Evolutionary conservation across 2,797 vertebrate genomes (phyloP), one percentile per base, ranked within the genome.

Genomic region (Melanotaenia parkinsoni): DNA sequence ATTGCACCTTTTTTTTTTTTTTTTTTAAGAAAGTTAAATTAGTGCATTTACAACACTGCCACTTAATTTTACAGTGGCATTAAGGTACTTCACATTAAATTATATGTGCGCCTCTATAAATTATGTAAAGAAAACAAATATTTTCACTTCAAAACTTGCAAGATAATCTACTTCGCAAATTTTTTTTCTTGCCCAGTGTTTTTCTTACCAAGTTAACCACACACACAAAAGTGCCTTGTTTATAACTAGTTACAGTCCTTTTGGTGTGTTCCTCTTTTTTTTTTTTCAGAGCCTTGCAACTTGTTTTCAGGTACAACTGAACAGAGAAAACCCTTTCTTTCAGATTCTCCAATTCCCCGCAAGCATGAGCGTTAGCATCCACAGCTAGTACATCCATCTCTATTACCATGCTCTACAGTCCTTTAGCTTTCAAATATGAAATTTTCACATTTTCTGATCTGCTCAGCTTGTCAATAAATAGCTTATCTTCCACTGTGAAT

Each of bases 241-340:
- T 30, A 30, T 30, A 30, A 30, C 30, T 30, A 30, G 30, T 30
- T 30, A 30, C 30, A 30, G 67, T 10, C 50, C 40, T 51, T 73
- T 10, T 22, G 70, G 32, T n/a, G 9, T 76, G 0, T 3, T 12
- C 58, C 68, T 72, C 20, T 12, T 53, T 58, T 80, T 77, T 30
- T 30, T 30, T 30, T 30, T 30, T 30, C 30, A 71, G 67, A 3
- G 67, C 64, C 57, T 61, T 12, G 7, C 69, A 72, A 22, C n/a
- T 38, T 37, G 64, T 72, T 63, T 63, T 74, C 22, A 81, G 7
- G 24, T 81, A 67, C 38, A 77, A 8, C 24, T 64, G 70, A 0
- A 60, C 5, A 0, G 63, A 66, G 16, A 66, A 73, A 32, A 63
- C 63, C 20, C 32, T 73, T 24, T 73, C 56, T 24, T 11, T 66